Percentiles rank a stretch among this genome's conserved stretches.
Evolutionary conservation across 2,888 invertebrate species (phyloP).

Genomic region (Noctua janthina): DNA sequence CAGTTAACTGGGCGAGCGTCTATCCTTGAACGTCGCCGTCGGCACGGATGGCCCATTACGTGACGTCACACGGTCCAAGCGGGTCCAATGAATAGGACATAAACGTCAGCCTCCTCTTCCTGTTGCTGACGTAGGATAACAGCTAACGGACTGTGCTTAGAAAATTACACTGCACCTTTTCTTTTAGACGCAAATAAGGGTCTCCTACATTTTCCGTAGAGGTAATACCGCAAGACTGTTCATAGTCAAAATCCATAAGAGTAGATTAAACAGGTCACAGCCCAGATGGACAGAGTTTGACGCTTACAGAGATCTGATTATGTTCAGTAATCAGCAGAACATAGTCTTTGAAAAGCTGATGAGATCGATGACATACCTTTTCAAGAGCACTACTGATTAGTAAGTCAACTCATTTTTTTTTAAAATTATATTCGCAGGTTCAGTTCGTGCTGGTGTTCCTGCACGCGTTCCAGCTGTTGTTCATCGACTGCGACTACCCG

Average conservation of each 20-base stretch:
- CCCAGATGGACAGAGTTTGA: background rate
- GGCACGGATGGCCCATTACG: conserved; percentile 52
- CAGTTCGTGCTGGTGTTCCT: conserved; percentile 97
- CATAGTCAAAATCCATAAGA: background rate
- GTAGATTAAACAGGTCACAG: background rate
- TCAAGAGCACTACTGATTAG: background rate
- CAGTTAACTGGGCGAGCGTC: conserved; percentile 27
- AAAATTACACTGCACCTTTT: background rate
- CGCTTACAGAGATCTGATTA: background rate
- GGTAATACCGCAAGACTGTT: background rate
- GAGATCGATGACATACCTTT: background rate
- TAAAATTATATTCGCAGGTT: conserved; percentile 84
- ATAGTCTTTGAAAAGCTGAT: background rate
- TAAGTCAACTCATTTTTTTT: background rate
- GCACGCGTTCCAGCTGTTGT: conserved; percentile 97
- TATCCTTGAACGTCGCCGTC: conserved; percentile 39
- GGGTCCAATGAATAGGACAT: conserved; percentile 52
- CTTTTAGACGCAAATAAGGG: background rate
- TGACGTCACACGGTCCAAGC: conserved; percentile 52
- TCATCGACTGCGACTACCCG: conserved; percentile 97
- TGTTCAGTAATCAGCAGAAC: background rate
- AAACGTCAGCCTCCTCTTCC: conserved; percentile 44
- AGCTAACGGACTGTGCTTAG: conserved; percentile 4
- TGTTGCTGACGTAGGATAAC: conserved; percentile 42
- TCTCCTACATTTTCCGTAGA: background rate